Conservation (phyloP, 2,113 vertebrate species). For the Tenebrosternarchus preto region DNA sequence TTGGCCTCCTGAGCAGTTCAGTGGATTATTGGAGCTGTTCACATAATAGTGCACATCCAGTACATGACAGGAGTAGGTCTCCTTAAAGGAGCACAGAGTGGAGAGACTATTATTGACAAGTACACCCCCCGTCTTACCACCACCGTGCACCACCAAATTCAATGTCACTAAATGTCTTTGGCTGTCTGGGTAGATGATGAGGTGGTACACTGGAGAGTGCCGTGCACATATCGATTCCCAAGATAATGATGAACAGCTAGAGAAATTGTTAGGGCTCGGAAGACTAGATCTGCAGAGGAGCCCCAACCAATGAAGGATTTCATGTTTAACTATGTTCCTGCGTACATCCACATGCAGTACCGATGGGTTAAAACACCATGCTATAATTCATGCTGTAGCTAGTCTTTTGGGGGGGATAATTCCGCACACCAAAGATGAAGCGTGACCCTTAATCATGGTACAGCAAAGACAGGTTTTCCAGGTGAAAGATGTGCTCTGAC, state of each 20-base stretch:
- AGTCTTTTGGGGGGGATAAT: background rate
- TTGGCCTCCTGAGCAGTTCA: conserved; percentile 28
- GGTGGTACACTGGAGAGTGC: background rate
- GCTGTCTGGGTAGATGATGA: background rate
- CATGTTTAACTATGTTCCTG: background rate
- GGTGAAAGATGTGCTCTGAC: too few relatives aligned
- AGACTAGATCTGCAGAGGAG: background rate
- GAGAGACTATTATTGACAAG: background rate
- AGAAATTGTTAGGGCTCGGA: conserved; percentile 1
- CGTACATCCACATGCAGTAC: background rate
- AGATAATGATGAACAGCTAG: conserved; percentile 3
- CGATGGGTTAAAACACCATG: background rate
- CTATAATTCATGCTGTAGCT: background rate
- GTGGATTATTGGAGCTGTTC: background rate
- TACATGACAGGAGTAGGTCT: conserved; percentile 24
- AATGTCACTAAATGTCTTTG: background rate
- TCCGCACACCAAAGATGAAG: background rate
- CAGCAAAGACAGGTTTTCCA: too few relatives aligned
- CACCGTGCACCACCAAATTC: background rate
- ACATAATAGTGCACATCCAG: conserved; percentile 15
- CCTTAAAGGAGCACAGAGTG: background rate
- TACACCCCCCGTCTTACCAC: background rate
- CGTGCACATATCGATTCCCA: background rate
- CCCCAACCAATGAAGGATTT: background rate
- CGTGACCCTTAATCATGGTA: background rate